These are phyloP conservation scores for Rhyacichthys aspro DNA, from an alignment of 2,797 vertebrate genomes.

Conservation along the genomic window DNA sequence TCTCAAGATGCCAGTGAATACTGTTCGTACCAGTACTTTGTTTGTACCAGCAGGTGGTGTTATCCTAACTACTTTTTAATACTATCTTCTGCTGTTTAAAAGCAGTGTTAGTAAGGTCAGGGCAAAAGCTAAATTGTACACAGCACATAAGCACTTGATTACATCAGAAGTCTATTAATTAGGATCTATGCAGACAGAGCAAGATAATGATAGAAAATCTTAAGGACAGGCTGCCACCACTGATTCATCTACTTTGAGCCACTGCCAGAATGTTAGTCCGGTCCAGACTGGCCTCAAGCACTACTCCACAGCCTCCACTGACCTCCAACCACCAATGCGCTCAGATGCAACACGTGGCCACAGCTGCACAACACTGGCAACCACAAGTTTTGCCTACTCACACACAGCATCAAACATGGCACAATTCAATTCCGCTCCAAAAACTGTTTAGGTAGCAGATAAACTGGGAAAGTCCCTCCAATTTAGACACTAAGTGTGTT, in stretches of 20 bases:
- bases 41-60: neutral
- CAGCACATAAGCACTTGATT: too few relatives aligned
- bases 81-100: neutral
- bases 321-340: constrained; percentile 25
- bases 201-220: too few relatives aligned
- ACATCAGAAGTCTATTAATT: too few relatives aligned
- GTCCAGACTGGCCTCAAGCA: constrained; percentile 20
- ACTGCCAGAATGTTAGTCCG: neutral
- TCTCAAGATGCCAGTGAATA: neutral
- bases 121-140: neutral
- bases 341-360: constrained; percentile 27
- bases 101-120: neutral
- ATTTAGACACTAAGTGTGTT: constrained; percentile 36
- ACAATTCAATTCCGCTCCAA: constrained; percentile 55
- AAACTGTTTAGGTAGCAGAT: constrained; percentile 76
- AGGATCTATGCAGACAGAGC: too few relatives aligned
- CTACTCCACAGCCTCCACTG: constrained; percentile 37
- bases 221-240: too few relatives aligned
- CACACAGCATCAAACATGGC: constrained; percentile 33
- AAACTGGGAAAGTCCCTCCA: constrained; percentile 75
- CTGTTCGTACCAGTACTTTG: neutral
- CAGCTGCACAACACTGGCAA: constrained; percentile 24
- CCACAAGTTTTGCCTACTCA: constrained; percentile 41
- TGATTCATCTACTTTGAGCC: neutral
- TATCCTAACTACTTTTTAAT: too few relatives aligned